Conservation (phyloP, 2,797 vertebrate genomes). For the Myotis pilosus region DNA sequence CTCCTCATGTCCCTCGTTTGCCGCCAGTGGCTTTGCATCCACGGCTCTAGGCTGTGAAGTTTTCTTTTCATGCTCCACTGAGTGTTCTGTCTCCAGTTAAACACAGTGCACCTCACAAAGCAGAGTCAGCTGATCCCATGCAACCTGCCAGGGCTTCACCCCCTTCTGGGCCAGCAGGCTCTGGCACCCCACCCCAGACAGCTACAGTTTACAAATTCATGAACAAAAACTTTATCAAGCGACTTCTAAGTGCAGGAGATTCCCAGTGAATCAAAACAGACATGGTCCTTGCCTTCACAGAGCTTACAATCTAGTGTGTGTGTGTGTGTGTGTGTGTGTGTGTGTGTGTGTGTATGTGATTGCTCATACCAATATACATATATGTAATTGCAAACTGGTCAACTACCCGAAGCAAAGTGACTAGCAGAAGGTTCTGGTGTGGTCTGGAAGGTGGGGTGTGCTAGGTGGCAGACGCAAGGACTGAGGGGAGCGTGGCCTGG, state of each 20-base stretch:
- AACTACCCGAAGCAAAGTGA: not conserved
- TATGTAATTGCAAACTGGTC: not conserved
- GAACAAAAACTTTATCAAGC: not conserved
- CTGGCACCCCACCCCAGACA: not conserved
- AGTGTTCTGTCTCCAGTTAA: not conserved
- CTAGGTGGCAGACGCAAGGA: not conserved
- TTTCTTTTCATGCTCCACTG: not conserved
- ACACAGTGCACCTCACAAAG: not conserved
- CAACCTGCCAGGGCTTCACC: not conserved
- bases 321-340: not conserved
- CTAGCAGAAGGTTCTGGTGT: not conserved
- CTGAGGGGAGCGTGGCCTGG: rapidly evolving
- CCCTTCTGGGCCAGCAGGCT: not conserved
- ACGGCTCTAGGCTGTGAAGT: not conserved
- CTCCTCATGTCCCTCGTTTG: not conserved
- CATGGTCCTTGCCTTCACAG: not conserved
- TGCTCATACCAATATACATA: not conserved
- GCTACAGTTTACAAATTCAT: not conserved
- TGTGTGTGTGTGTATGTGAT: not conserved
- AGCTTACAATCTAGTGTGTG: not conserved
- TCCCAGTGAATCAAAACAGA: not conserved
- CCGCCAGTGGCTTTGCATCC: not conserved
- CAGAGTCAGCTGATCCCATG: not conserved
- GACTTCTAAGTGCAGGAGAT: not conserved
- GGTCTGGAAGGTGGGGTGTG: not conserved